Evolutionary conservation across 2,888 invertebrate genomes (phyloP).

Genomic region (Ephialtes manifestator): DNA sequence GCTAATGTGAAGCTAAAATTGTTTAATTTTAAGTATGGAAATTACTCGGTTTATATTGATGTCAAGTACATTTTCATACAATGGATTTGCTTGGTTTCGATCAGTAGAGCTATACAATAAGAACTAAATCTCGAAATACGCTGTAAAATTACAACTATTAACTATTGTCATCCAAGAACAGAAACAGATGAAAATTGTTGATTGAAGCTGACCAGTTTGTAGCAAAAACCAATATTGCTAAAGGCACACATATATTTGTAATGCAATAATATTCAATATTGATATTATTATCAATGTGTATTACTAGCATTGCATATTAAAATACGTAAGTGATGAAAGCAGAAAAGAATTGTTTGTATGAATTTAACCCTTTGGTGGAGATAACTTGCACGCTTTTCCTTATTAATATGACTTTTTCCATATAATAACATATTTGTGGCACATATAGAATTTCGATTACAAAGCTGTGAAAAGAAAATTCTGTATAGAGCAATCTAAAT

Average conservation of each 20-base stretch:
- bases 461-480: not conserved
- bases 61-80: not conserved
- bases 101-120: not conserved
- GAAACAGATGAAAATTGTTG: not conserved
- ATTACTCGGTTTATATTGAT: not conserved
- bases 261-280: conserved; percentile 9
- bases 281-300: not conserved
- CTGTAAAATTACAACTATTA: not conserved
- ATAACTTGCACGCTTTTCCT: conserved; percentile 13
- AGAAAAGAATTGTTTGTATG: not conserved
- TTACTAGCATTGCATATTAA: not conserved
- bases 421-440: not conserved
- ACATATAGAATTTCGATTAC: not conserved
- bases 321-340: conserved; percentile 13
- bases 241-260: conserved; percentile 3
- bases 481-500: not conserved
- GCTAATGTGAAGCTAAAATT: no score
- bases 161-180: not conserved
- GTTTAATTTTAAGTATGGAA: no score
- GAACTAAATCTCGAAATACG: not conserved
- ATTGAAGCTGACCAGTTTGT: no score
- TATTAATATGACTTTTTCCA: not conserved
- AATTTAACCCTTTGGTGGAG: not conserved
- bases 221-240: no score
- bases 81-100: not conserved